Conservation (phyloP, 2,888 invertebrate genomes). For the Rhamnusium bicolor region DNA sequence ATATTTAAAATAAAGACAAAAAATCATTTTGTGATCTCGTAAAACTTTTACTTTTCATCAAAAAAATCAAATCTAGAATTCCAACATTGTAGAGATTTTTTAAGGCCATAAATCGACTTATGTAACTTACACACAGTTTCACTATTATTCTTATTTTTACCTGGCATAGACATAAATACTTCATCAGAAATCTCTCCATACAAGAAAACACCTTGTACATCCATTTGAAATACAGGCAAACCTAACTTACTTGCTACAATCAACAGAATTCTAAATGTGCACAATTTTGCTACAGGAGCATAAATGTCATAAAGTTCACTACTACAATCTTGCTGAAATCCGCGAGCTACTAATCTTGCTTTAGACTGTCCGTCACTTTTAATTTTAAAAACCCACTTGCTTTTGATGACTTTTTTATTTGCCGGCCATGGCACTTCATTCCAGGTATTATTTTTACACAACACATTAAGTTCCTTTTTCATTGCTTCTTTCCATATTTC, state of each 20-base stretch:
- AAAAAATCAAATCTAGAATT: slow-evolving; percentile 47
- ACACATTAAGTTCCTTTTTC: slow-evolving; percentile 33
- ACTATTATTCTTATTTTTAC: slow-evolving; percentile 38
- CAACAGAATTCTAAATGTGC: slow-evolving; percentile 34
- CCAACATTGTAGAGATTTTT: slow-evolving; percentile 51
- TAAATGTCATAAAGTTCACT: slow-evolving; percentile 15
- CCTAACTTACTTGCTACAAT: slow-evolving; percentile 15
- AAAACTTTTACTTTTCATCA: slow-evolving; percentile 40
- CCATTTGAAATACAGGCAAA: slow-evolving; percentile 48
- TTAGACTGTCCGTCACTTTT: slow-evolving; percentile 38
- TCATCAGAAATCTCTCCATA: slow-evolving; percentile 52
- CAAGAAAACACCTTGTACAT: slow-evolving; percentile 53
- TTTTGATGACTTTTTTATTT: slow-evolving; percentile 41
- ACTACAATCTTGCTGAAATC: slow-evolving; percentile 27
- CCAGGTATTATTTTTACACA: slow-evolving; percentile 39
- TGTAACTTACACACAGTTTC: slow-evolving; percentile 50
- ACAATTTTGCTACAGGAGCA: too few relatives aligned
- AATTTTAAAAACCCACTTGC: slow-evolving; percentile 44
- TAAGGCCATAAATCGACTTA: slow-evolving; percentile 52
- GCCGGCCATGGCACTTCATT: slow-evolving; percentile 34
- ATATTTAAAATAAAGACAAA: slow-evolving; percentile 45
- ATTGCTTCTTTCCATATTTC: slow-evolving; percentile 40
- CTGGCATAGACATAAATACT: slow-evolving; percentile 48
- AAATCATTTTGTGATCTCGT: slow-evolving; percentile 48
- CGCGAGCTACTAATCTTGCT: slow-evolving; percentile 53